Evolutionary conservation across 23 tunicate genomes (phyloP).

Genomic region (Trididemnum clinides): DNA sequence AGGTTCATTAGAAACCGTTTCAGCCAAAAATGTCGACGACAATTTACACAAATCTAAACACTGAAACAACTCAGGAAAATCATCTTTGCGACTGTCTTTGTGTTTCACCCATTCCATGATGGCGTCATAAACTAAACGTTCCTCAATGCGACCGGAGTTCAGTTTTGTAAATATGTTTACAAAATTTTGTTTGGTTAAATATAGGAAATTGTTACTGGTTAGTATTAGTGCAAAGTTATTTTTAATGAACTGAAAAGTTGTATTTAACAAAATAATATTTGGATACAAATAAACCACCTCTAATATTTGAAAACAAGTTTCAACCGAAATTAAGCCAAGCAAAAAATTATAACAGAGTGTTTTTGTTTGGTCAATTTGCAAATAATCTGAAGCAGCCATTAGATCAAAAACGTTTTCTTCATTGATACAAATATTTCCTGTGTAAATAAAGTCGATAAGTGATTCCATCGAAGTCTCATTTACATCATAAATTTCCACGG

Average conservation of each 20-base stretch:
- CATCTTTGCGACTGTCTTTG: neutral
- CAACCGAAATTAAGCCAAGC: neutral
- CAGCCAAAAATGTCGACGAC: neutral
- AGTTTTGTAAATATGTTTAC: neutral
- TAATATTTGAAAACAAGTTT: neutral
- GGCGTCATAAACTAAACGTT: neutral
- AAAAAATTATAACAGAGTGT: neutral
- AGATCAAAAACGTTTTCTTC: neutral
- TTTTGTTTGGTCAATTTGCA: neutral
- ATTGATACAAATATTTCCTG: neutral
- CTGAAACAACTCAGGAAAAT: neutral
- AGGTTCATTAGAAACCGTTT: neutral
- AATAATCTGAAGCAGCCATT: neutral
- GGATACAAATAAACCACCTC: neutral
- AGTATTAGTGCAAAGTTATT: neutral
- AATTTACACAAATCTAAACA: neutral
- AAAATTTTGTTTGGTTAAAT: neutral
- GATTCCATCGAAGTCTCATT: neutral
- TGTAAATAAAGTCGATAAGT: slow-evolving; percentile 1
- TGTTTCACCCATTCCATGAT: neutral
- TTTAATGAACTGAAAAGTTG: neutral
- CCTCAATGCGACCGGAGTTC: neutral
- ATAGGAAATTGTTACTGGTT: neutral
- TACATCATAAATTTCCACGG: neutral
- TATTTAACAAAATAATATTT: neutral